phyloP scores from a whole-genome alignment of 2,113 vertebrate genomes.

The Channa argus region DNA sequence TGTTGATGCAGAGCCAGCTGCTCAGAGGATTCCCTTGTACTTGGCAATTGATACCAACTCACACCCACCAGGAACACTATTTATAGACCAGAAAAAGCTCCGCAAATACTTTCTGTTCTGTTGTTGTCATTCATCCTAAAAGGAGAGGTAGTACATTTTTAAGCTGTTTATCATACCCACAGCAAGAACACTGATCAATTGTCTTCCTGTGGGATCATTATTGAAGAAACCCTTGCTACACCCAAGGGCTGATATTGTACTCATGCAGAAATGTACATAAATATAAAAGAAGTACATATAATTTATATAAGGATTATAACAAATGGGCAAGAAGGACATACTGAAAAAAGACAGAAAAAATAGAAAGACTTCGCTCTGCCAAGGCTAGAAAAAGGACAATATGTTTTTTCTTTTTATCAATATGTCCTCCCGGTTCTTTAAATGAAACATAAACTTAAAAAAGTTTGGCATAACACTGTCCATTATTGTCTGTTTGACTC shows the following conservation, averaged over 20 bases:
- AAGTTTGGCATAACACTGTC: no score
- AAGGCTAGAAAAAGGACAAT: no score
- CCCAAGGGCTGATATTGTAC: background rate
- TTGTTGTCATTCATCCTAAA: constrained; percentile 43
- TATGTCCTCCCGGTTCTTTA: no score
- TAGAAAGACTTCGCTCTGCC: no score
- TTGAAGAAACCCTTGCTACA: background rate
- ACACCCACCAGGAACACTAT: constrained; percentile 38
- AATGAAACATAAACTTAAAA: no score
- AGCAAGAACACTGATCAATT: background rate
- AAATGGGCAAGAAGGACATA: no score
- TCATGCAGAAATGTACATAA: background rate
- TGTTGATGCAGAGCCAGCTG: constrained; percentile 43
- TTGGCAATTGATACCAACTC: constrained; percentile 29
- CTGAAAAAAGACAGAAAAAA: no score
- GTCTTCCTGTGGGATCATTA: background rate
- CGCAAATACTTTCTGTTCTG: constrained; percentile 34
- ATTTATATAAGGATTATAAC: no score
- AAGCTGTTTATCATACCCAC: background rate
- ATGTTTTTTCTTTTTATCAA: no score
- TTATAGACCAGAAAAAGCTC: constrained; percentile 56
- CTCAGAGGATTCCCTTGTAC: constrained; percentile 66
- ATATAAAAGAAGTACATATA: no score
- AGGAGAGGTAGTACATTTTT: background rate
- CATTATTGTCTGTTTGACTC: no score